A percentile compares a stretch with the other conserved stretches of the same genome.
Evolutionary conservation across 2,888 invertebrate species (phyloP).

Genomic region (Micropterix aruncella): DNA sequence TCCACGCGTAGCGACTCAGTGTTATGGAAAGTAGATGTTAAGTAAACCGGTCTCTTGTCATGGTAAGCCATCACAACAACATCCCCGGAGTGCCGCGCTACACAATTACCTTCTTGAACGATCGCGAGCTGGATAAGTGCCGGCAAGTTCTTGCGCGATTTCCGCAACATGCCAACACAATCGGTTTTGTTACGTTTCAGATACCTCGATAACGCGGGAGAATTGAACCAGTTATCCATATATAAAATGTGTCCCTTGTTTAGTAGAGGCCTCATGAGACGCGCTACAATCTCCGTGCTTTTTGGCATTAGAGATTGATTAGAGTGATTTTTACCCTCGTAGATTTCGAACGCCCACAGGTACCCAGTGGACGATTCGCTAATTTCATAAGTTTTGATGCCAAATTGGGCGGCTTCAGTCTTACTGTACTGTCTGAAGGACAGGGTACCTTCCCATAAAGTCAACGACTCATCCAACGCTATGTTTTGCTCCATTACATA

Average conservation of each 20-base stretch:
- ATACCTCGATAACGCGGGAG: too few species aligned
- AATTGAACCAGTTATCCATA: too few species aligned
- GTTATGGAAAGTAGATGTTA: constrained; percentile 13
- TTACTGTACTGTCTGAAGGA: constrained; percentile 1
- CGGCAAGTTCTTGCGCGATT: neutral
- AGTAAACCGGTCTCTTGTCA: constrained; percentile 9
- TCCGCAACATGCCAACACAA: constrained; percentile 2
- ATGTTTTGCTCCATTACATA: constrained; percentile 6
- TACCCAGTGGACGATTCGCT: constrained; percentile 10
- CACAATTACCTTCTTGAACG: neutral
- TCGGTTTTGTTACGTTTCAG: constrained; percentile 4
- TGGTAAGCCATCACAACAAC: too few species aligned
- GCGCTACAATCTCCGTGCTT: too few species aligned
- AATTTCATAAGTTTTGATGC: constrained; percentile 14
- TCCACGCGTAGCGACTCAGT: too few species aligned
- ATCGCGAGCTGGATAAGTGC: neutral
- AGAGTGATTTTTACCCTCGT: neutral
- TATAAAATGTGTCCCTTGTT: too few species aligned
- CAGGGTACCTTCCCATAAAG: constrained; percentile 1
- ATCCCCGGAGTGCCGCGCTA: constrained; percentile 5
- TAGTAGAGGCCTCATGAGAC: too few species aligned
- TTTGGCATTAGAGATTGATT: constrained; percentile 11
- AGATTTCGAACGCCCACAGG: constrained; percentile 3
- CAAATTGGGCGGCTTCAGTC: constrained; percentile 9
- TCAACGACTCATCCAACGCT: constrained; percentile 7